A percentile compares a stretch with the other conserved stretches of the same genome.
phyloP scores from a whole-genome alignment of 2,797 vertebrate genomes.

The Lepidocolaptes lacrymiger region DNA sequence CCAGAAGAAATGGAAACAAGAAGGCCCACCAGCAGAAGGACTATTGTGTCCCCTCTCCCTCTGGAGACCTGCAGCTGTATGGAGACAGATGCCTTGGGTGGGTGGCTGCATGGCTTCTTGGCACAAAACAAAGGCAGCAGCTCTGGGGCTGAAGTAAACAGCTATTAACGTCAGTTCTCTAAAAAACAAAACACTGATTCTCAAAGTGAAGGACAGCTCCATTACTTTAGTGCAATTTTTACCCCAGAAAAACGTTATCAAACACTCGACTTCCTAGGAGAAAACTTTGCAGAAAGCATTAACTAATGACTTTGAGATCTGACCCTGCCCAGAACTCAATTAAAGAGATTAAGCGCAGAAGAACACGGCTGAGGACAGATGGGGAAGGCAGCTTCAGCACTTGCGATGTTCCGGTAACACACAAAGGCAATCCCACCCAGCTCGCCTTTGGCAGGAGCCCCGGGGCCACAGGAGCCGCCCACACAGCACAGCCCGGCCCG shows the following conservation, averaged over 20 bases:
- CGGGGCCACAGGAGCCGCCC: neutral
- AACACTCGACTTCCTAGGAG: neutral
- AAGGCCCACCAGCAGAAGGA: neutral
- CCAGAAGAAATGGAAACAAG: neutral
- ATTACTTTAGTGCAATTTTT: neutral
- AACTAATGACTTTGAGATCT: neutral
- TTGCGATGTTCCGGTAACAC: fast-evolving
- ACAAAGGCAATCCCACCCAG: fast-evolving
- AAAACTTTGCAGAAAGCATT: neutral
- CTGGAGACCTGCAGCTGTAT: neutral
- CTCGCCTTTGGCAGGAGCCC: fast-evolving
- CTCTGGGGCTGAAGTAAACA: neutral
- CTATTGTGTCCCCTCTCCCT: neutral
- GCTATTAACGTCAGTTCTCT: neutral
- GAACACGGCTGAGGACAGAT: fast-evolving
- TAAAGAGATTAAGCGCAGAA: neutral
- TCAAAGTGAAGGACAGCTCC: neutral
- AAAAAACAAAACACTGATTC: neutral
- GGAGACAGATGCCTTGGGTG: fast-evolving
- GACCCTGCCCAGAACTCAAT: neutral
- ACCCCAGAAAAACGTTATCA: neutral
- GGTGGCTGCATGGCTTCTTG: neutral
- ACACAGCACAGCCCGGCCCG: neutral
- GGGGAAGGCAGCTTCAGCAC: neutral
- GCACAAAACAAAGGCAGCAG: neutral